These are phyloP conservation scores for Anoplolepis gracilipes DNA, from an alignment of 1,140 invertebrate genomes.

Conservation along the genomic window DNA sequence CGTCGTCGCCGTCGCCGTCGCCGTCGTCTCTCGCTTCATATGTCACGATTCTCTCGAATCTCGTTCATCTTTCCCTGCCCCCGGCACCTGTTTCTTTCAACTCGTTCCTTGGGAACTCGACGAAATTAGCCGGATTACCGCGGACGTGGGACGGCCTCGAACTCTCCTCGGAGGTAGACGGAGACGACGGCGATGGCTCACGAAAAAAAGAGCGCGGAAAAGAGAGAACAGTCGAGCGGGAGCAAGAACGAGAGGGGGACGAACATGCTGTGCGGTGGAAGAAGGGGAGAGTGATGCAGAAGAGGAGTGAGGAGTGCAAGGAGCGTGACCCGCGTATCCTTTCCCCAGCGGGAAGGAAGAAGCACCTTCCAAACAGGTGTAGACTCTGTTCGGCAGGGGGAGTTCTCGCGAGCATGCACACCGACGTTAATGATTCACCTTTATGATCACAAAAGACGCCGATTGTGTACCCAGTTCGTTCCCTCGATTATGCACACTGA, in stretches of 20 bases:
- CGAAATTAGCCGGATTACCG: slow-evolving; percentile 71
- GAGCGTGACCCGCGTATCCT: slow-evolving; percentile 59
- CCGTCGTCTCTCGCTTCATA: slow-evolving; percentile 33
- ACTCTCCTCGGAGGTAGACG: slow-evolving; percentile 55
- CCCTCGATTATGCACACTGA: not conserved
- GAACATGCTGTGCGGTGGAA: not conserved
- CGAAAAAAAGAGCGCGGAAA: slow-evolving; percentile 27
- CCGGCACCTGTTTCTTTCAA: slow-evolving; percentile 55
- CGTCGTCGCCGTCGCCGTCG: too few relatives aligned
- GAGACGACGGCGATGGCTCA: slow-evolving; percentile 19
- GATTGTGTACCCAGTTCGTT: slow-evolving; percentile 22
- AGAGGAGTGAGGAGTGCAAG: slow-evolving; percentile 41
- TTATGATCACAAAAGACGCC: slow-evolving; percentile 63
- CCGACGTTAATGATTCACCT: slow-evolving; percentile 74
- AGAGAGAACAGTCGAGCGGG: not conserved
- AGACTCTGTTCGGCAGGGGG: slow-evolving; percentile 41
- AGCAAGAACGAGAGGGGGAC: slow-evolving; percentile 20
- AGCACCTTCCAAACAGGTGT: slow-evolving; percentile 72
- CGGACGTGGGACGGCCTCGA: slow-evolving; percentile 69
- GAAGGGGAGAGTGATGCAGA: not conserved
- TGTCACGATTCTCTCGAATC: slow-evolving; percentile 57
- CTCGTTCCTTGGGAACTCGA: slow-evolving; percentile 55
- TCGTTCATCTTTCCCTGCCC: slow-evolving; percentile 62
- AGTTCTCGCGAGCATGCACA: slow-evolving; percentile 57
- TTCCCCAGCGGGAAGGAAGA: slow-evolving; percentile 60